Percentiles rank a stretch among this genome's conserved stretches.
Conservation (phyloP, 2,888 invertebrate species). For the Chloroclystis v-ata region DNA sequence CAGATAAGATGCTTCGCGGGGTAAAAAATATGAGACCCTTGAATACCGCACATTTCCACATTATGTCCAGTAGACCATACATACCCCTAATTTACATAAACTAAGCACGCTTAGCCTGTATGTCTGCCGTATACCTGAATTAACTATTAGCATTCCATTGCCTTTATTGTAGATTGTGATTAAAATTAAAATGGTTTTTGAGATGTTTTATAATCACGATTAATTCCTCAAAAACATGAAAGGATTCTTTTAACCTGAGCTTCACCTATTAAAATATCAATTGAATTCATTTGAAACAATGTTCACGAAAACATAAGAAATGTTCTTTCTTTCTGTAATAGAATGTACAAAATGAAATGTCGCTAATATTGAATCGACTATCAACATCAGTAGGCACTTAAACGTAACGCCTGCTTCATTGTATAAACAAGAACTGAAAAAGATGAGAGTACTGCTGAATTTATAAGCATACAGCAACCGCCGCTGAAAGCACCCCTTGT, state of each 20-base stretch:
- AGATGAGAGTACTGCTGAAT: slow-evolving; percentile 62
- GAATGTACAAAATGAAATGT: too few relatives aligned
- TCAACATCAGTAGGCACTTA: slow-evolving; percentile 10
- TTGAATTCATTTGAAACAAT: too few relatives aligned
- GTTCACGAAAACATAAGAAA: too few relatives aligned
- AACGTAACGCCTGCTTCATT: slow-evolving; percentile 15
- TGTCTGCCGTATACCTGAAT: slow-evolving; percentile 11
- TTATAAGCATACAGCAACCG: slow-evolving; percentile 57
- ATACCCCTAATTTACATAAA: slow-evolving; percentile 24
- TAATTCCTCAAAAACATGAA: too few relatives aligned
- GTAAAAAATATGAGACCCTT: slow-evolving; percentile 24
- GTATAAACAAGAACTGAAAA: slow-evolving; percentile 53
- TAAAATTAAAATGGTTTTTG: not conserved
- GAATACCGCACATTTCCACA: slow-evolving; percentile 27
- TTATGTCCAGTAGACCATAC: slow-evolving; percentile 20
- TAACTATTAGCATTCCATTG: slow-evolving; percentile 3
- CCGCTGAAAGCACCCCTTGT: slow-evolving; percentile 72
- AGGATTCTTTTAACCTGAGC: too few relatives aligned
- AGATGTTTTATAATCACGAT: not conserved
- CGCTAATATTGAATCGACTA: too few relatives aligned
- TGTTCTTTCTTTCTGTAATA: too few relatives aligned
- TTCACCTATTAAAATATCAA: too few relatives aligned
- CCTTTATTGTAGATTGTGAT: not conserved
- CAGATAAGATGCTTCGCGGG: slow-evolving; percentile 17
- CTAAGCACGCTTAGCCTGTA: slow-evolving; percentile 8